A percentile compares a stretch with the other conserved stretches of the same genome.
phyloP scores from a whole-genome alignment of 2,113 vertebrate genomes.

The Peromyscus leucopus region DNA sequence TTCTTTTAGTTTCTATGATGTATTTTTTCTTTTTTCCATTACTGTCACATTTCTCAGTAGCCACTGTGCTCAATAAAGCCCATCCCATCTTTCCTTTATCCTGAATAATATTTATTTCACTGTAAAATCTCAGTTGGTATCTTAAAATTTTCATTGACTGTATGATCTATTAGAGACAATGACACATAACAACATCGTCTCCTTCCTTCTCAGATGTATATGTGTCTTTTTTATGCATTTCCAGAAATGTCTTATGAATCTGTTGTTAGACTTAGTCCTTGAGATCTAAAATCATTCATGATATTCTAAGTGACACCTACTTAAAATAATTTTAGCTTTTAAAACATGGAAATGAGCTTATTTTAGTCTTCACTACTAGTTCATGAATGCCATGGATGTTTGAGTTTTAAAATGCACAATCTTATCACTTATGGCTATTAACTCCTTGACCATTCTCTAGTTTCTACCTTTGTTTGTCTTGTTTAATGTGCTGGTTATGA shows the following conservation, averaged over 20 bases:
- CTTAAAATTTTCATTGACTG: background rate
- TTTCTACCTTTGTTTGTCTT: background rate
- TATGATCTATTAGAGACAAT: background rate
- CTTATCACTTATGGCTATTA: background rate
- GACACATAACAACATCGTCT: background rate
- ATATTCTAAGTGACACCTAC: background rate
- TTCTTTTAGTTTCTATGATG: background rate
- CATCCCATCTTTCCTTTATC: background rate
- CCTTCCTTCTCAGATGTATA: background rate
- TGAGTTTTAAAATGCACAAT: background rate
- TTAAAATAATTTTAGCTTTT: conserved; percentile 27
- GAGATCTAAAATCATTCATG: background rate
- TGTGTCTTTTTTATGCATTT: conserved; percentile 14
- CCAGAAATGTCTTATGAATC: background rate
- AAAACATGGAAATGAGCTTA: background rate
- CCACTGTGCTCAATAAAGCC: background rate
- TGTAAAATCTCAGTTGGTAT: background rate
- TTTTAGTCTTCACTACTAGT: background rate
- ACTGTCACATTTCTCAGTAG: background rate
- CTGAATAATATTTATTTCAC: background rate
- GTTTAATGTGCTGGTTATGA: background rate
- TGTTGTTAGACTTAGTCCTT: background rate
- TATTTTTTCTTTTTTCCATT: background rate
- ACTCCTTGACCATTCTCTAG: background rate
- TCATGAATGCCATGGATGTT: background rate